Evolutionary conservation across 1,140 invertebrate species (phyloP), one percentile per base, ranked within the genome.

Genomic region (Anastrepha obliqua): DNA sequence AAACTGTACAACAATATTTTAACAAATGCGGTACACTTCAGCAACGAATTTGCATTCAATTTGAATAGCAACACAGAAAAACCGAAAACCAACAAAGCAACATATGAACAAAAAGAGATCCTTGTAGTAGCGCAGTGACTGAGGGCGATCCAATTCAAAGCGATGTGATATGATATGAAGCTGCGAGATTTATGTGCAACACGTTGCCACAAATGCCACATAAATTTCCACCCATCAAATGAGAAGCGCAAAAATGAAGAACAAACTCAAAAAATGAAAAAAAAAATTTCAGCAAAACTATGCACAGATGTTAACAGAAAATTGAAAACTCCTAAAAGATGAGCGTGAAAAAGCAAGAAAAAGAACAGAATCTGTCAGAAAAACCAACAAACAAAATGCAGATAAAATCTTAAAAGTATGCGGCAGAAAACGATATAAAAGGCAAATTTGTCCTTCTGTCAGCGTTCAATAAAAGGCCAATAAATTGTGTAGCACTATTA

Each of bases 381-480:
- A 74, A 64, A 17, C 51, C 59, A 85, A 87, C 59, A 67, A 85
- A 87, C 44, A 9, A 87, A 85, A 42, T 20, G 5, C 47, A 42
- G 62, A 55, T 81, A 65, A 64, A 64, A 60, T 65, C 74, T 39
- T n/a, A 7, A 29, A 55, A 39, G 42, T 62, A 20, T 60, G 6
- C 3, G 7, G 60, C 13, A 55, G 11, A 55, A 58, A 74, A 55
- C 29, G 29, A 29, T 29, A 29, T 13, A 74, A 74, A 13, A 44
- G 29, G 86, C 47, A 85, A 70, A 88, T 88, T 88, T 86, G 87
- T 87, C 88, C 88, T 87, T 89, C 86, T 64, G 87, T 62, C 87
- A 87, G 62, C 74, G 86, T 70, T 86, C 91, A 90, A 92, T 92
- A 92, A 92, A 92, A 92, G 92, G 89, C 29, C 86, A 85, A 87